Percentiles rank a stretch among this genome's conserved stretches.
Conservation (phyloP, 2,113 vertebrate genomes). For the Xiphias gladius region DNA sequence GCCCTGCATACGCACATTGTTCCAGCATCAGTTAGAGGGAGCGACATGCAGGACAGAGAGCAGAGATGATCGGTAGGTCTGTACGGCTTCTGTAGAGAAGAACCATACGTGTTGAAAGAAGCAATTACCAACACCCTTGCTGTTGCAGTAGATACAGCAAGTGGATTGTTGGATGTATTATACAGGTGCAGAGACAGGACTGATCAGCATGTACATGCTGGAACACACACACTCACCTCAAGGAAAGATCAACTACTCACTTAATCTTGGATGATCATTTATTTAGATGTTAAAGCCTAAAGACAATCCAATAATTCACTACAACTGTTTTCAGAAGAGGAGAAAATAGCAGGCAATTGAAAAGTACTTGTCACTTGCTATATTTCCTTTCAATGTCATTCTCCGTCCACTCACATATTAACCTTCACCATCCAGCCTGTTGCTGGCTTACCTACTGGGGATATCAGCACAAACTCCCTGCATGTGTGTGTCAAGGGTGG, state of each 20-base stretch:
- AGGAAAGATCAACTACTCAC: conserved; percentile 50
- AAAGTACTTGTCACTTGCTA: conserved; percentile 42
- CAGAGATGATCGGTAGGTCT: conserved; percentile 11
- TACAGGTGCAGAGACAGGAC: conserved; percentile 33
- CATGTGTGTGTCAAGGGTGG: conserved; percentile 59
- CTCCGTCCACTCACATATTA: conserved; percentile 65
- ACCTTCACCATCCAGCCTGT: conserved; percentile 67
- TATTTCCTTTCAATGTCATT: conserved; percentile 75
- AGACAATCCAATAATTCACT: conserved; percentile 71
- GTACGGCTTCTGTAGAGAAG: conserved; percentile 16
- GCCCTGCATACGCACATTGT: conserved; percentile 61
- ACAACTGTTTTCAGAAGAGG: conserved; percentile 49
- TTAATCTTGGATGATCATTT: conserved; percentile 69
- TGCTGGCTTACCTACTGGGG: conserved; percentile 52
- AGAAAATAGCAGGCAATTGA: conserved; percentile 49
- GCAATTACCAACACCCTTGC: conserved; percentile 9
- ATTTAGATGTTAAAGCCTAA: conserved; percentile 67
- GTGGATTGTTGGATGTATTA: conserved; percentile 35
- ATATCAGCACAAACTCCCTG: conserved; percentile 59
- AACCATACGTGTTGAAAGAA: conserved; percentile 33
- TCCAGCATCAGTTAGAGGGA: conserved; percentile 51
- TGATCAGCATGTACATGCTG: conserved; percentile 30
- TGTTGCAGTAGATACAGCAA: conserved; percentile 35
- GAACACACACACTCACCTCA: conserved; percentile 30
- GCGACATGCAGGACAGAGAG: conserved; percentile 38